Conservation (phyloP, 2,888 invertebrate genomes). For the Andrena haemorrhoa region DNA sequence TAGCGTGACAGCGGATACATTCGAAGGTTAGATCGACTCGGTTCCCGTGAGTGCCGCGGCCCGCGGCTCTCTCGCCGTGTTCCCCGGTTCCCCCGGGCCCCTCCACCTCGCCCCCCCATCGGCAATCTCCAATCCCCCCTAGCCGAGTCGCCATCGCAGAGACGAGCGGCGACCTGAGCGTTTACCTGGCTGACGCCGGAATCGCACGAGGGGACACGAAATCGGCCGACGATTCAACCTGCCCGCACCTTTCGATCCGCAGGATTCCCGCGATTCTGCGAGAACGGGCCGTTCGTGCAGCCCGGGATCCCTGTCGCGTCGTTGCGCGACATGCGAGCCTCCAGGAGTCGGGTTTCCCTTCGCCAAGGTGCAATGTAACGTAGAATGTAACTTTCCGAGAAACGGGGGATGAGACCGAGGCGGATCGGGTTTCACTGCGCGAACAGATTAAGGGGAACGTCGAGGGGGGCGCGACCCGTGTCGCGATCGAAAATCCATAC, state of each 20-base stretch:
- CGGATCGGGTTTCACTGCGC: neutral
- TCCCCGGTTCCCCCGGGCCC: slow-evolving; percentile 23
- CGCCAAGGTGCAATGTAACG: too few species aligned
- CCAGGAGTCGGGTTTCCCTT: too few species aligned
- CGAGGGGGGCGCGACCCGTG: neutral
- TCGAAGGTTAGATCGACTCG: slow-evolving; percentile 78
- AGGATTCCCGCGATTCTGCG: neutral
- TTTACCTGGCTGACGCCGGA: slow-evolving; percentile 74
- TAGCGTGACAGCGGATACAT: slow-evolving; percentile 75
- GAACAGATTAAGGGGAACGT: slow-evolving; percentile 7
- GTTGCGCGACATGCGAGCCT: neutral
- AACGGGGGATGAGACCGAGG: too few species aligned
- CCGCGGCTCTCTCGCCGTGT: slow-evolving; percentile 58
- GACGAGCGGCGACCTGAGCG: slow-evolving; percentile 60
- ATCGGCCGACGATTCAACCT: slow-evolving; percentile 52
- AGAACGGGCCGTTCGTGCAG: too few species aligned
- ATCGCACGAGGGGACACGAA: slow-evolving; percentile 65
- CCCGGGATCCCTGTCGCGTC: neutral
- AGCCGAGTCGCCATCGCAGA: slow-evolving; percentile 23
- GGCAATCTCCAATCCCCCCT: neutral
- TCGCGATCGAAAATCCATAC: slow-evolving; percentile 28
- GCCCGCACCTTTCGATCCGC: slow-evolving; percentile 7
- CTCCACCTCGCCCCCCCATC: neutral
- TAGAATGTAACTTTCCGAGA: too few species aligned
- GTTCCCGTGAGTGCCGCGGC: slow-evolving; percentile 43